These are phyloP conservation scores for Eupeodes corollae DNA, from an alignment of 1,140 invertebrate genomes.

Conservation along the genomic window DNA sequence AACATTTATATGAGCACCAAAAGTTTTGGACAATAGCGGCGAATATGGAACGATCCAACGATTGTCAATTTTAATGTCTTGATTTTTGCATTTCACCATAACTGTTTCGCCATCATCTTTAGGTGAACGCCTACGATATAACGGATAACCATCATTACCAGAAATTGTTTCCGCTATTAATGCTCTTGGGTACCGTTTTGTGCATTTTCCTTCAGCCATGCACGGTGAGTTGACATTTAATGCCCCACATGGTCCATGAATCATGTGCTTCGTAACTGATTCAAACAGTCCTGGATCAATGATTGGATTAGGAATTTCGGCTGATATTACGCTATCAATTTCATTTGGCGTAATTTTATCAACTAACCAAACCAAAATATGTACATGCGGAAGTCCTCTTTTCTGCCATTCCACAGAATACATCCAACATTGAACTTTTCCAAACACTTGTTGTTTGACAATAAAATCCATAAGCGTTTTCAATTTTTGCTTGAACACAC, in stretches of 20 bases:
- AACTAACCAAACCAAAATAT: slow-evolving; percentile 27
- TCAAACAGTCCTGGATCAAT: slow-evolving; percentile 26
- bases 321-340: slow-evolving; percentile 38
- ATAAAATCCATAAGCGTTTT: slow-evolving; percentile 37
- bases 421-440: slow-evolving; percentile 31
- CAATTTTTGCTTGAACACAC: slow-evolving; percentile 42
- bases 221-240: slow-evolving; percentile 18
- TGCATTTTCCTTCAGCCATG: too few species aligned
- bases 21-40: slow-evolving; percentile 13
- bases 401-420: slow-evolving; percentile 44
- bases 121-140: slow-evolving; percentile 29
- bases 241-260: slow-evolving; percentile 39
- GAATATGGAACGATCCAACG: slow-evolving; percentile 22
- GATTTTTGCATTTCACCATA: slow-evolving; percentile 18
- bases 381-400: slow-evolving; percentile 39
- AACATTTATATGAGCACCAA: too few species aligned
- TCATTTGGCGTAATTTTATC: slow-evolving; percentile 25
- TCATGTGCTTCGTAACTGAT: slow-evolving; percentile 38
- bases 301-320: slow-evolving; percentile 41
- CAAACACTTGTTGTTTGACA: too few species aligned
- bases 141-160: too few species aligned
- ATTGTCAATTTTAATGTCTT: slow-evolving; percentile 18
- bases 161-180: slow-evolving; percentile 26
- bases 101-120: slow-evolving; percentile 28
- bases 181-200: slow-evolving; percentile 16